phyloP scores from a whole-genome alignment of 2,797 vertebrate genomes.

The Sebastes ruberrimus region DNA sequence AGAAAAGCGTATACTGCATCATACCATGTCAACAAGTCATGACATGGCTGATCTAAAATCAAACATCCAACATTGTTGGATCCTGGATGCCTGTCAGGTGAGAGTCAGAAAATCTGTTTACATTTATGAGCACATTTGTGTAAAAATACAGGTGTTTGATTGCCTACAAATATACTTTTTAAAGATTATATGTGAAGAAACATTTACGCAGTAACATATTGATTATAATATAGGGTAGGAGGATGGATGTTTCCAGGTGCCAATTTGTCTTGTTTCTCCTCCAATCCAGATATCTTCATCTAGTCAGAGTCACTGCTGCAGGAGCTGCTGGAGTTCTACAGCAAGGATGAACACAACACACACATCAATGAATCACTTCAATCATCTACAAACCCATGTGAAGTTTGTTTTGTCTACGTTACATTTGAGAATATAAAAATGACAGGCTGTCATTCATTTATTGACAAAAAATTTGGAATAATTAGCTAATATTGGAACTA shows the following conservation, averaged over 20 bases:
- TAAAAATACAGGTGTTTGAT: background rate
- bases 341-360: background rate
- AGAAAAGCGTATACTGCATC: background rate
- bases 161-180: background rate
- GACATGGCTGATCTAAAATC: background rate
- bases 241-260: background rate
- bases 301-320: slow-evolving; percentile 79
- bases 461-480: background rate
- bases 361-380: background rate
- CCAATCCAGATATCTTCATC: slow-evolving; percentile 1
- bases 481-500: background rate
- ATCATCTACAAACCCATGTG: background rate
- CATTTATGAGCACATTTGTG: background rate
- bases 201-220: background rate
- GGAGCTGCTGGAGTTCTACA: slow-evolving; percentile 75
- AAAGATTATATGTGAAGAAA: background rate
- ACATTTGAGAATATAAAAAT: background rate
- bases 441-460: background rate
- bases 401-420: background rate
- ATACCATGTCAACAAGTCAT: background rate
- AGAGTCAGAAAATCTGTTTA: background rate
- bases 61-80: background rate
- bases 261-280: background rate
- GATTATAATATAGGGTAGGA: background rate
- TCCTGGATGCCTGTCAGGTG: background rate